Conservation (phyloP, 2,888 invertebrate species). For the Julus scanicus region DNA sequence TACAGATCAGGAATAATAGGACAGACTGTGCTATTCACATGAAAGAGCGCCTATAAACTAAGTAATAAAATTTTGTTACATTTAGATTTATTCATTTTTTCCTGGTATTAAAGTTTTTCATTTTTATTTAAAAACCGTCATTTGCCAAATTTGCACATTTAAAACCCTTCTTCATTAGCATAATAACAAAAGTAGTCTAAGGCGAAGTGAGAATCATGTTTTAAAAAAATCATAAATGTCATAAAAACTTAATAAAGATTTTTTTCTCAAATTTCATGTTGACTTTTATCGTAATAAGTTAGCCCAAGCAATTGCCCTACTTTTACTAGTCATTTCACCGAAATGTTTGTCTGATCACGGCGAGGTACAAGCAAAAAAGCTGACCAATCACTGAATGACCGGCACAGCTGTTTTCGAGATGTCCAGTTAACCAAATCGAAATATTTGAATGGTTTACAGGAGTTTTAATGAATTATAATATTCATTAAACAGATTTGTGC, state of each 20-base stretch:
- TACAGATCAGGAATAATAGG: too few species aligned
- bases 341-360: neutral
- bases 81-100: too few species aligned
- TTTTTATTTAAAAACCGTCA: too few species aligned
- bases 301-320: neutral
- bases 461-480: neutral
- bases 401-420: neutral
- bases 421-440: neutral
- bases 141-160: neutral
- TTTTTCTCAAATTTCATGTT: neutral
- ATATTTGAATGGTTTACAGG: neutral
- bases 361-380: neutral
- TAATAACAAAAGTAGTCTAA: neutral
- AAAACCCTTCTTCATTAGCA: neutral
- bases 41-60: too few species aligned
- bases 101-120: too few species aligned
- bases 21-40: too few species aligned
- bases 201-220: neutral
- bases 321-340: neutral
- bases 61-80: too few species aligned
- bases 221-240: neutral
- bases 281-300: neutral
- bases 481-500: neutral
- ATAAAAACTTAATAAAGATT: neutral
- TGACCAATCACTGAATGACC: conserved; percentile 1